Conservation (phyloP, 2,888 invertebrate species). For the Campaea margaritaria region DNA sequence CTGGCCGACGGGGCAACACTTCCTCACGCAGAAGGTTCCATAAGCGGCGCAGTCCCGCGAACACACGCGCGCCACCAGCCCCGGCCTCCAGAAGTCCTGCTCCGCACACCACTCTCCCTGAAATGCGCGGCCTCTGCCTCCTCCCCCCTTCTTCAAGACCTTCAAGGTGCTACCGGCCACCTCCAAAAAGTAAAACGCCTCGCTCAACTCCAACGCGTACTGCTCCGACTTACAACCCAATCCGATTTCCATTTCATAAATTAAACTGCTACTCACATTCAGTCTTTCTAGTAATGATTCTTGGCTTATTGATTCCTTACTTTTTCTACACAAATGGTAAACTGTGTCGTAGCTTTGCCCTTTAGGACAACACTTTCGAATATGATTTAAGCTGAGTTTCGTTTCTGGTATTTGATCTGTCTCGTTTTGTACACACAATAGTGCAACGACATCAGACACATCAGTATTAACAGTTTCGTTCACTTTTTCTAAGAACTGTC, state of each 20-base stretch:
- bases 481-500: slow-evolving; percentile 60
- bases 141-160: slow-evolving; percentile 48
- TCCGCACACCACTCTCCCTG: slow-evolving; percentile 79
- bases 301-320: slow-evolving; percentile 47
- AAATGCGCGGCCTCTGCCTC: slow-evolving; percentile 44
- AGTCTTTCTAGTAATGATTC: slow-evolving; percentile 58
- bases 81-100: slow-evolving; percentile 49
- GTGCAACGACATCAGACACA: slow-evolving; percentile 66
- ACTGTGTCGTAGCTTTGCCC: slow-evolving; percentile 67
- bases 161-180: slow-evolving; percentile 62
- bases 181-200: slow-evolving; percentile 56
- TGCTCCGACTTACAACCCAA: slow-evolving; percentile 68
- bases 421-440: slow-evolving; percentile 61
- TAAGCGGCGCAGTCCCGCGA: slow-evolving; percentile 61
- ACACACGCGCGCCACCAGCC: slow-evolving; percentile 69
- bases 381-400: slow-evolving; percentile 54
- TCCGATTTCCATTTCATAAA: slow-evolving; percentile 67
- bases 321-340: slow-evolving; percentile 63
- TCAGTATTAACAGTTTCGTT: slow-evolving; percentile 60
- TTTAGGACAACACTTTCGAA: slow-evolving; percentile 74
- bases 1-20: slow-evolving; percentile 84
- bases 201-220: slow-evolving; percentile 65
- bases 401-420: slow-evolving; percentile 45
- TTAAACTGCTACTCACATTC: slow-evolving; percentile 47
- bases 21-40: slow-evolving; percentile 75